Base-by-base conservation (phyloP, 2,113 vertebrate genomes). In the Halcyon malimbica region DNA sequence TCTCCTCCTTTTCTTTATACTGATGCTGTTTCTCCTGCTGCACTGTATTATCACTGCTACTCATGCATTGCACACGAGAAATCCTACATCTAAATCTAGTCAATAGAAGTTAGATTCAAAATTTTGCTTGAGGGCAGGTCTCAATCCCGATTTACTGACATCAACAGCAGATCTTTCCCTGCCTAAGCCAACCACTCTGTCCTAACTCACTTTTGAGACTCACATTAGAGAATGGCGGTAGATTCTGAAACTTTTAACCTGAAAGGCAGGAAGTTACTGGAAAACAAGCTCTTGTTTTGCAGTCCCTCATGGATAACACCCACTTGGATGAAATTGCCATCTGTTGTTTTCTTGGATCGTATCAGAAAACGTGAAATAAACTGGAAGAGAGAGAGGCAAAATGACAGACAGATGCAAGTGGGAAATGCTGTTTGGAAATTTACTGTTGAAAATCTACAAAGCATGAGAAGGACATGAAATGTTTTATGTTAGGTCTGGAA, bases 271-370 rank as follows among this genome's bases (percentile, higher is more conserved):
- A 96, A 96, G 56, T 87, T 92, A 44, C 15, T 70, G 68, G 85
- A 90, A 96, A 96, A 95, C 24, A 83, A 89, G 68, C 68, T 78
- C 73, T 82, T 92, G 64, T 86, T 96, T 89, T 89, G 80, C 76
- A 90, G 74, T 94, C 89, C 42, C 75, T 85, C 13, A 12, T 93
- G 92, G 76, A 90, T 96, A 95, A 93, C 90, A 95, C 76, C 92
- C 94, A 90, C 90, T 90, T 93, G 93, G 69, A 96, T 95, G 92
- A 95, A 83, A 65, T 92, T 95, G 83, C 94, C 92, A 96, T 95
- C 92, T 97, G 96, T 92, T 96, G 93, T 96, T 96, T 97, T 95
- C 92, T 94, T 96, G 90, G 56, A 75, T 87, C 24, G 0, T 91
- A 62, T 90, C 92, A 94, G 80, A 89, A 90, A 87, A 94, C 67